These are phyloP conservation scores for Apis florea DNA, from an alignment of 1,140 invertebrate genomes.

Conservation along the genomic window DNA sequence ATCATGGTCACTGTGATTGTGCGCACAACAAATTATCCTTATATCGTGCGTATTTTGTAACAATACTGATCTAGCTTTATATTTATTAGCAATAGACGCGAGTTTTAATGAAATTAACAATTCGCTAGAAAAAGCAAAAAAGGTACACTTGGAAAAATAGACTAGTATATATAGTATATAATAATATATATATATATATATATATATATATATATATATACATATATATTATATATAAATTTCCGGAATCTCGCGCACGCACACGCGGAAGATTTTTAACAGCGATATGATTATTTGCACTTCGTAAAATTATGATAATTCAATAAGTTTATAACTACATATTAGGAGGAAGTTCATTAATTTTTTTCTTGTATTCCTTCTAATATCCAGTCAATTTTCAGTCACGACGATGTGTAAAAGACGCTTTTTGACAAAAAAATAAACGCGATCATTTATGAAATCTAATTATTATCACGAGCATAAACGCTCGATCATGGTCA, in stretches of 20 bases:
- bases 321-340: slow-evolving; percentile 32
- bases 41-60: slow-evolving; percentile 36
- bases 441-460: slow-evolving; percentile 47
- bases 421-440: slow-evolving; percentile 39
- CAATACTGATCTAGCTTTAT: slow-evolving; percentile 38
- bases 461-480: slow-evolving; percentile 48
- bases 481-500: slow-evolving; percentile 37
- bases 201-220: slow-evolving; percentile 52
- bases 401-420: slow-evolving; percentile 37
- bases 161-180: too few species aligned
- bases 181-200: neutral
- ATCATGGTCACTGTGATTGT: slow-evolving; percentile 38
- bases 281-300: slow-evolving; percentile 56
- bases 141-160: slow-evolving; percentile 55
- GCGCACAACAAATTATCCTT: slow-evolving; percentile 36
- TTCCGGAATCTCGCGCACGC: slow-evolving; percentile 17
- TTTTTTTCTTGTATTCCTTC: neutral
- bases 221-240: slow-evolving; percentile 49
- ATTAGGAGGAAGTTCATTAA: slow-evolving; percentile 16
- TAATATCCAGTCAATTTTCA: slow-evolving; percentile 25
- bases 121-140: slow-evolving; percentile 18
- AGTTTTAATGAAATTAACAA: slow-evolving; percentile 4
- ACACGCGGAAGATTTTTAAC: slow-evolving; percentile 53
- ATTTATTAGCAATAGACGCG: slow-evolving; percentile 5
- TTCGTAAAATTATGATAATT: slow-evolving; percentile 50